Percentiles rank a stretch among this genome's conserved stretches.
phyloP scores from a whole-genome alignment of 2,888 invertebrate species.

The Sympetrum striolatum region DNA sequence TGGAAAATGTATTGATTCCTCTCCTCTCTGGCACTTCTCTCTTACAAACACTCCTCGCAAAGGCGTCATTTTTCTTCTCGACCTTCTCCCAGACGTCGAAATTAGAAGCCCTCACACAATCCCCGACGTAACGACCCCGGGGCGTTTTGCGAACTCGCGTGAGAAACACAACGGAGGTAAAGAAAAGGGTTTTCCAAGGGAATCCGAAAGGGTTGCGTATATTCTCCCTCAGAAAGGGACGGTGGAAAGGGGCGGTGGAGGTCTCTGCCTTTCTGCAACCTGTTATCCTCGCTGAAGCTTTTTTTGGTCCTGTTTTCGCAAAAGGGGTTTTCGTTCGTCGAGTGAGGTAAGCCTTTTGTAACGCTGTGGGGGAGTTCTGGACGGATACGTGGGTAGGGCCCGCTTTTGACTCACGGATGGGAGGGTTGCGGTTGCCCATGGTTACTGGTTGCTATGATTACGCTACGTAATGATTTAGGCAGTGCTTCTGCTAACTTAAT shows the following conservation, averaged over 20 bases:
- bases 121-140: not conserved
- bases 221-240: not conserved
- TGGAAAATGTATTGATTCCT: not conserved
- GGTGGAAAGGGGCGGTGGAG: not conserved
- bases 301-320: not conserved
- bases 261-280: not conserved
- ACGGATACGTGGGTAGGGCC: not conserved
- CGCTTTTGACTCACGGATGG: too few species aligned
- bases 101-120: not conserved
- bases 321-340: not conserved
- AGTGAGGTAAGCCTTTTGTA: constrained; percentile 38
- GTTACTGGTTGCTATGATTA: too few species aligned
- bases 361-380: not conserved
- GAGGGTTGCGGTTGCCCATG: too few species aligned
- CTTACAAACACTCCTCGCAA: not conserved
- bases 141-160: not conserved
- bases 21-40: not conserved
- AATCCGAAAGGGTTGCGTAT: not conserved
- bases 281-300: not conserved
- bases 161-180: not conserved
- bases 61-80: not conserved
- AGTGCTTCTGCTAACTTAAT: too few species aligned
- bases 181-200: not conserved
- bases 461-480: too few species aligned
- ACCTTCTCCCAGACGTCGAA: not conserved